Conservation (phyloP, 2,888 invertebrate genomes). For the Dioctria linearis region DNA sequence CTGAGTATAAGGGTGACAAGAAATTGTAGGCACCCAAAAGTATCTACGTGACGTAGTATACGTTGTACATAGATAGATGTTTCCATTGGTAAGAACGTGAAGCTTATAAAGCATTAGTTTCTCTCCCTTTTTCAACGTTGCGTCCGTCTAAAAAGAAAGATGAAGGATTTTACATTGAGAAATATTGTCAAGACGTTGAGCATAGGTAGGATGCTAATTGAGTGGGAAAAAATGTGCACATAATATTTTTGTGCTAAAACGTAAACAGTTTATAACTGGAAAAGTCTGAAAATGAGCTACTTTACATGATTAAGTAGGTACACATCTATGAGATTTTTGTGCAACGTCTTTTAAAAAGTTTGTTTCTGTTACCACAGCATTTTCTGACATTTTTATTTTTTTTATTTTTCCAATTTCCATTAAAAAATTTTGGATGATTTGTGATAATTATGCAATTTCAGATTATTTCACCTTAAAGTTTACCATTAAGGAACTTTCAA, state of each 20-base stretch:
- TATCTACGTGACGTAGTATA: constrained; percentile 32
- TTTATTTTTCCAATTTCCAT: no score
- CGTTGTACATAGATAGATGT: background rate
- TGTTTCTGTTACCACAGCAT: no score
- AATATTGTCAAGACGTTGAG: constrained; percentile 16
- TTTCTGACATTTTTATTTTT: no score
- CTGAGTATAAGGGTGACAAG: constrained; percentile 26
- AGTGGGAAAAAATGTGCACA: constrained; percentile 14
- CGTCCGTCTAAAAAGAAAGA: background rate
- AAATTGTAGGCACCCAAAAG: constrained; percentile 39
- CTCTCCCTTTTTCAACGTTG: constrained; percentile 4
- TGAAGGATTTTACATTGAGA: constrained; percentile 2
- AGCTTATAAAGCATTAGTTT: constrained; percentile 25
- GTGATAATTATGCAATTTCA: no score
- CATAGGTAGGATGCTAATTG: constrained; percentile 4
- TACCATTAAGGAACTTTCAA: no score
- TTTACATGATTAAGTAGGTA: no score
- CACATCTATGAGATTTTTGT: no score
- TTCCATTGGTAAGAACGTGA: constrained; percentile 15
- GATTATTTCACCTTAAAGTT: no score
- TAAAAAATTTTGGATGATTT: no score
- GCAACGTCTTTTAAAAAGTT: no score
- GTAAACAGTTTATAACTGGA: constrained; percentile 5
- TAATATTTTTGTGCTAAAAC: background rate
- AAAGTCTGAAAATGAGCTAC: background rate